Percentiles rank a stretch among this genome's conserved stretches.
phyloP scores from a whole-genome alignment of 2,113 vertebrate species.

The Perca fluviatilis region DNA sequence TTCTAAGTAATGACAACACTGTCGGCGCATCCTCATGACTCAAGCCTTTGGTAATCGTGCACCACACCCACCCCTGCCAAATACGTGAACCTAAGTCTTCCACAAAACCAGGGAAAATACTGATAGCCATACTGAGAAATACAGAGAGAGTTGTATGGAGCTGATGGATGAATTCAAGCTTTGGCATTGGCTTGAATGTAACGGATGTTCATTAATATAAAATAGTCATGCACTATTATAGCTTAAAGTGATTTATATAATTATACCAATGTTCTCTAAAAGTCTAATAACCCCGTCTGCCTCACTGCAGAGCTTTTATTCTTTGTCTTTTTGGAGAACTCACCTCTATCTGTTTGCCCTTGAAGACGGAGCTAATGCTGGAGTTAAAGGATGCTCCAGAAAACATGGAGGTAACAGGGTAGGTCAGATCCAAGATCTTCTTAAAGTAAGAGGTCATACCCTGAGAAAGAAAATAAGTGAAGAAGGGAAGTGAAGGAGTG shows the following conservation, averaged over 20 bases:
- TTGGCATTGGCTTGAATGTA: too few species aligned
- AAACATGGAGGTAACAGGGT: constrained; percentile 96
- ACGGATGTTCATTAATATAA: too few species aligned
- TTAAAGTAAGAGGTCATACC: constrained; percentile 91
- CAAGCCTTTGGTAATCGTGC: too few species aligned
- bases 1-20: too few species aligned
- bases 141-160: too few species aligned
- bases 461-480: constrained; percentile 68
- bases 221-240: too few species aligned
- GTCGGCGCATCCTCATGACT: too few species aligned
- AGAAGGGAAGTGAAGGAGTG: neutral
- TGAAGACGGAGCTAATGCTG: constrained; percentile 88
- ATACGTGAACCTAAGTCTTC: too few species aligned
- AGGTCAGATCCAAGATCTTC: constrained; percentile 92
- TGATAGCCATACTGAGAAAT: too few species aligned
- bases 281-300: neutral
- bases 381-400: constrained; percentile 93
- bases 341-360: constrained; percentile 94
- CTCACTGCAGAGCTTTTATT: neutral
- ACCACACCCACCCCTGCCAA: too few species aligned
- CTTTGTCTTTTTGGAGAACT: neutral
- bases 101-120: too few species aligned
- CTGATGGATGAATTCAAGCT: too few species aligned
- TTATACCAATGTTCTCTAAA: neutral
- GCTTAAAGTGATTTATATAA: neutral